A percentile compares a stretch with the other conserved stretches of the same genome.
Evolutionary conservation across 2,888 invertebrate genomes (phyloP).

Genomic region (Chrysotoxum bicinctum): DNA sequence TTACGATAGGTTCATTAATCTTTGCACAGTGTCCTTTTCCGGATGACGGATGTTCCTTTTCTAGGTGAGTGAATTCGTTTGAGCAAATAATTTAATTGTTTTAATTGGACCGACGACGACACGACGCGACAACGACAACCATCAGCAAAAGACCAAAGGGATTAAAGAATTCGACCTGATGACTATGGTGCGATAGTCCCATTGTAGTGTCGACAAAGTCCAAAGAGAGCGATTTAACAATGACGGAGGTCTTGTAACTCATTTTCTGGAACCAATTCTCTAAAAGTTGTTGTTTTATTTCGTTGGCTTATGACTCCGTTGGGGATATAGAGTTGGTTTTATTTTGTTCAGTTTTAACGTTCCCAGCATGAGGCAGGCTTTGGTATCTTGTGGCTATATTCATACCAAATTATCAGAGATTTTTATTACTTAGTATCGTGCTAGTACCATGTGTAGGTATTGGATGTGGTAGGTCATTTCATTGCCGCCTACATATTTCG

Average conservation of each 20-base stretch:
- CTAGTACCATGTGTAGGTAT: too few species aligned
- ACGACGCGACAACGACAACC: conserved; percentile 3
- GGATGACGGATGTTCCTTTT: conserved; percentile 9
- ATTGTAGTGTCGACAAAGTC: not conserved
- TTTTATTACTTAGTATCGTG: too few species aligned
- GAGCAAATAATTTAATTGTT: conserved; percentile 60
- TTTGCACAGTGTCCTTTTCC: conserved; percentile 40
- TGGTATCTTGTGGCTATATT: not conserved
- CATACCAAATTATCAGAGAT: not conserved
- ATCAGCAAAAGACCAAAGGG: not conserved
- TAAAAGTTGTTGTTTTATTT: not conserved
- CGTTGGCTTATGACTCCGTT: not conserved
- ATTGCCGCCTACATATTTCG: too few species aligned
- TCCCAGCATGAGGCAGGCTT: not conserved
- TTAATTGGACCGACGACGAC: conserved; percentile 35
- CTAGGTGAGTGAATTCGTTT: conserved; percentile 22
- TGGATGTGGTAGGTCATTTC: too few species aligned
- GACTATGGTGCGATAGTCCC: too few species aligned
- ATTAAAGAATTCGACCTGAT: not conserved
- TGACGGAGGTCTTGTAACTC: not conserved
- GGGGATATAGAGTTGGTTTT: not conserved
- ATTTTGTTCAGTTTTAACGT: not conserved
- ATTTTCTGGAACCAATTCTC: not conserved
- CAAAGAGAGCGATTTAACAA: not conserved
- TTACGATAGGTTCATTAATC: conserved; percentile 52